These are phyloP conservation scores for Poeciliopsis paucimaculata DNA, from an alignment of 2,797 vertebrate genomes.

Conservation along the genomic window DNA sequence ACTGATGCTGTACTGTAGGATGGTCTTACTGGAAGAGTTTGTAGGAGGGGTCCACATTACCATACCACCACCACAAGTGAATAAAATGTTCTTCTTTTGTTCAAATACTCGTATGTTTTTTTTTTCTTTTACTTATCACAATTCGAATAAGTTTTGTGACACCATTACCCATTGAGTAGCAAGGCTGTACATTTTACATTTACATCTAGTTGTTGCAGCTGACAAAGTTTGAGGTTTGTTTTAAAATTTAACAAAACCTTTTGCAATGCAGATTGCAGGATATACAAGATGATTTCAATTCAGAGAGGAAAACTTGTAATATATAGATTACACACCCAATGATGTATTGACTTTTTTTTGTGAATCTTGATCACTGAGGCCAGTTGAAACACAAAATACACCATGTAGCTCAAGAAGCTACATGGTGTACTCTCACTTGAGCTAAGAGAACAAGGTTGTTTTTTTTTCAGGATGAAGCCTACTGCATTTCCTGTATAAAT, in stretches of 20 bases:
- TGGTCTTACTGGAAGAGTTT: slow-evolving; percentile 30
- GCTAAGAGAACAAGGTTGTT: neutral
- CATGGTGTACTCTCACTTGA: too few species aligned
- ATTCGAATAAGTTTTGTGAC: neutral
- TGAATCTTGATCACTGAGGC: neutral
- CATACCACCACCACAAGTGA: slow-evolving; percentile 69
- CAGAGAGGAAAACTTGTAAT: neutral
- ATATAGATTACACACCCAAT: neutral
- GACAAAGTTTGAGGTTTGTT: neutral
- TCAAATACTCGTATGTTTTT: slow-evolving; percentile 25
- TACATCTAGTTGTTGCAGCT: neutral
- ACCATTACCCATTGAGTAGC: neutral
- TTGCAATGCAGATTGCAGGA: neutral
- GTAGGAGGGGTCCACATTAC: slow-evolving; percentile 58
- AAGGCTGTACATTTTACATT: neutral
- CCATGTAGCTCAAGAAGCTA: too few species aligned
- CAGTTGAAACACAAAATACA: neutral
- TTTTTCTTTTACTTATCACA: slow-evolving; percentile 5
- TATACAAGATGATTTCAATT: neutral
- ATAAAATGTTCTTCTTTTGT: slow-evolving; percentile 76
- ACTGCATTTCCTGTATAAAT: neutral
- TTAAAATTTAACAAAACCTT: neutral
- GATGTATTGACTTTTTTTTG: neutral
- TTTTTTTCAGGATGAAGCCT: neutral
- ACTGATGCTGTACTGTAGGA: slow-evolving; percentile 63